phyloP scores from a whole-genome alignment of 2,888 invertebrate species.

The Tipula unca region DNA sequence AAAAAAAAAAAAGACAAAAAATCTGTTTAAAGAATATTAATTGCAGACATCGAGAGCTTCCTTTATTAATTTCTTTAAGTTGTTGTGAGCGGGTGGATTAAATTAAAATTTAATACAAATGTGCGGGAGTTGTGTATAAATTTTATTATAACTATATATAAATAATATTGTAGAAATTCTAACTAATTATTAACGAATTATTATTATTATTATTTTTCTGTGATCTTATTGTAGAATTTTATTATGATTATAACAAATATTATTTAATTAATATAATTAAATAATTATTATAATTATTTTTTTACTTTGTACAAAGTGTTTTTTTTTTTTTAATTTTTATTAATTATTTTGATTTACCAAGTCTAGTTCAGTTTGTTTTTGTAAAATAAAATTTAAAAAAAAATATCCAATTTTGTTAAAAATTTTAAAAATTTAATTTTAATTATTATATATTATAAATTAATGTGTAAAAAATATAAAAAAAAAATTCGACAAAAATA shows the following conservation, averaged over 20 bases:
- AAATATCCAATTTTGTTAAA: constrained; percentile 2
- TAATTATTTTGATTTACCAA: neutral
- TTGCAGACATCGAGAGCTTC: neutral
- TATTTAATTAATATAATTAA: constrained; percentile 2
- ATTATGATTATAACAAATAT: neutral
- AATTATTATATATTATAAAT: neutral
- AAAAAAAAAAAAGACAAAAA: neutral
- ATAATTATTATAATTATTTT: neutral
- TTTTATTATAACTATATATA: neutral
- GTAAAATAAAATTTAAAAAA: neutral
- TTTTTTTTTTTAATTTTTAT: neutral
- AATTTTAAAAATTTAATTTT: constrained; percentile 2
- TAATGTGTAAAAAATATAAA: neutral
- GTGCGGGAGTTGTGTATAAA: constrained; percentile 3
- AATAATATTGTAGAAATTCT: neutral
- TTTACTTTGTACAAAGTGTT: constrained; percentile 4
- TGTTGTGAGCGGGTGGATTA: neutral
- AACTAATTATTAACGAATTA: constrained; percentile 3
- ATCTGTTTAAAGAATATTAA: constrained; percentile 14
- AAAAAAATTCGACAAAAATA: neutral
- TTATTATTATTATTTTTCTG: constrained; percentile 1
- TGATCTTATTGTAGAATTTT: constrained; percentile 8
- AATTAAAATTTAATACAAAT: neutral
- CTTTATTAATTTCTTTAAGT: neutral
- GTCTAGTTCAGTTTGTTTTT: neutral